These are phyloP conservation scores for Pica pica DNA, from an alignment of 2,113 vertebrate genomes.

Conservation along the genomic window DNA sequence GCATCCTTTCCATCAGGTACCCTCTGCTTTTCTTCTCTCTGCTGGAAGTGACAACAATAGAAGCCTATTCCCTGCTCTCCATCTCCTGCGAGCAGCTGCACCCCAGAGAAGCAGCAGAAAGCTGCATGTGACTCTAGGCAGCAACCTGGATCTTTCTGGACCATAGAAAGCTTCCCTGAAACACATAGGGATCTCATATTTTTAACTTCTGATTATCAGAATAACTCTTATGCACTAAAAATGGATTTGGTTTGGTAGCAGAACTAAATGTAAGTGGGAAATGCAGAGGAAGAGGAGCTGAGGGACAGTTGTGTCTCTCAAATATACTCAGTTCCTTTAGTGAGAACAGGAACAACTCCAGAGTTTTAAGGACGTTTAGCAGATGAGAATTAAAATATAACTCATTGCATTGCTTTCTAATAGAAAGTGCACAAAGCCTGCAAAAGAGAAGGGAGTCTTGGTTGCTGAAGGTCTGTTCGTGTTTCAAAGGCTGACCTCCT, in stretches of 20 bases:
- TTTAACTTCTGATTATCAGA: not conserved
- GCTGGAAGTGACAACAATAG: not conserved
- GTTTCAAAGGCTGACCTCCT: slow-evolving; percentile 39
- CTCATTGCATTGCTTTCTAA: not conserved
- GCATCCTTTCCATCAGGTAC: not conserved
- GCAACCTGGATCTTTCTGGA: not conserved
- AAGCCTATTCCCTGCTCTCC: not conserved
- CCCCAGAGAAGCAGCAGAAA: not conserved
- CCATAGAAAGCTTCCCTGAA: not conserved
- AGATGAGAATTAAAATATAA: not conserved
- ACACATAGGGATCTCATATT: not conserved
- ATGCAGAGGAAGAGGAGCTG: not conserved
- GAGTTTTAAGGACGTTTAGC: slow-evolving; percentile 26
- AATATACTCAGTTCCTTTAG: not conserved
- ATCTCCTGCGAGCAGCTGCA: not conserved
- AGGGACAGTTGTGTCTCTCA: not conserved
- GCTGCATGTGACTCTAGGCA: not conserved
- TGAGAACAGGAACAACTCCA: slow-evolving; percentile 5
- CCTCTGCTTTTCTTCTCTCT: not conserved
- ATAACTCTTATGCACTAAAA: not conserved
- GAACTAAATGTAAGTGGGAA: not conserved
- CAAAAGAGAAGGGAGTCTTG: not conserved
- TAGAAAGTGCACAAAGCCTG: not conserved
- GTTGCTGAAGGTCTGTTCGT: not conserved
- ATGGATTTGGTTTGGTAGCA: not conserved